Conservation (phyloP, 1,140 invertebrate species). For the Camponotus vicinus region DNA sequence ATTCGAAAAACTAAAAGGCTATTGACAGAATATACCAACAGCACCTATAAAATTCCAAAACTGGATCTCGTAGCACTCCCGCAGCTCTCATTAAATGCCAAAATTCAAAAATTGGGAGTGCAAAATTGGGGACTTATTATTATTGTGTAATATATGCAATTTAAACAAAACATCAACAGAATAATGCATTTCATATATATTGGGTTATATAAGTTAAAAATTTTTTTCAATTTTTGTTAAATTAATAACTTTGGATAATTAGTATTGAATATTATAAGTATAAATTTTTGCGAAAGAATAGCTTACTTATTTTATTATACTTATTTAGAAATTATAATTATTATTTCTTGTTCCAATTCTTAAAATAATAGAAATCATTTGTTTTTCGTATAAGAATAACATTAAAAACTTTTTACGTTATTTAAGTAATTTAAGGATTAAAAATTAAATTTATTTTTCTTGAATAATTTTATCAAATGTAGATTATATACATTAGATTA, state of each 20-base stretch:
- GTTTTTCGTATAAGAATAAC: too few relatives aligned
- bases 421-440: too few relatives aligned
- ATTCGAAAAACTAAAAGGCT: slow-evolving; percentile 77
- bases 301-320: background rate
- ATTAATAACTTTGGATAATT: background rate
- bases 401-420: too few relatives aligned
- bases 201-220: background rate
- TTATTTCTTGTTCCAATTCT: too few relatives aligned
- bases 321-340: background rate
- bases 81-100: slow-evolving; percentile 93
- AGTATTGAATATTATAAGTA: background rate
- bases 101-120: slow-evolving; percentile 81
- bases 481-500: too few relatives aligned
- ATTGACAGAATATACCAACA: slow-evolving; percentile 76
- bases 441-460: background rate
- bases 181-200: background rate
- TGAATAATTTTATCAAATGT: background rate
- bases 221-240: background rate
- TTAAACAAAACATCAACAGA: background rate
- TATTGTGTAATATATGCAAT: slow-evolving; percentile 85
- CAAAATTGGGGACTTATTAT: slow-evolving; percentile 92
- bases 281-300: background rate
- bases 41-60: slow-evolving; percentile 78
- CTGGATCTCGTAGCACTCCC: slow-evolving; percentile 91
- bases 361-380: too few relatives aligned